phyloP scores from a whole-genome alignment of 2,797 vertebrate genomes.

The Oreonectes daqikongensis region DNA sequence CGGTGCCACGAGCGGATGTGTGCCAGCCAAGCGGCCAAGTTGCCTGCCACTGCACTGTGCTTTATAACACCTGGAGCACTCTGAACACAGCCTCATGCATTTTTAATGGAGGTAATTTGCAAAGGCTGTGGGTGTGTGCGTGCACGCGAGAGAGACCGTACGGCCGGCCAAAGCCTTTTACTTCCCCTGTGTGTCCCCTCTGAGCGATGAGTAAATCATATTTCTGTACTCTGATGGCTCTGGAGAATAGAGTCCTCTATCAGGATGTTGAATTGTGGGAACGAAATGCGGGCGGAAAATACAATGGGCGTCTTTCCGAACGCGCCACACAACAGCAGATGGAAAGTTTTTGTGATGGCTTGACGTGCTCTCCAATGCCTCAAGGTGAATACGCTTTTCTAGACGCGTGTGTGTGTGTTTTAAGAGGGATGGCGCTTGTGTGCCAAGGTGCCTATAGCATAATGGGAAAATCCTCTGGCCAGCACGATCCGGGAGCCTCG shows the following conservation, averaged over 20 bases:
- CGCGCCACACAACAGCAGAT: conserved; percentile 11
- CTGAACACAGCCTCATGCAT: conserved; percentile 74
- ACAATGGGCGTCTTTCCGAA: neutral
- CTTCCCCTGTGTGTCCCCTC: conserved; percentile 39
- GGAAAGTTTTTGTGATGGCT: conserved; percentile 8
- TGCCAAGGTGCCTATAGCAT: conserved; percentile 20
- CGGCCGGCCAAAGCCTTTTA: conserved; percentile 29
- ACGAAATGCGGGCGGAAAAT: neutral
- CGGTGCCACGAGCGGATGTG: conserved; percentile 30
- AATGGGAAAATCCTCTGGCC: conserved; percentile 34
- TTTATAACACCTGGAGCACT: conserved; percentile 78
- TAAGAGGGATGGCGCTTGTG: conserved; percentile 23
- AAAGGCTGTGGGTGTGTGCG: conserved; percentile 55
- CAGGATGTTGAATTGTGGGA: conserved; percentile 10
- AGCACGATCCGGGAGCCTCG: conserved; percentile 13
- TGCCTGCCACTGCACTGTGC: conserved; percentile 68
- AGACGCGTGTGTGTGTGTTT: conserved; percentile 4
- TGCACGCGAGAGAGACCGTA: conserved; percentile 22
- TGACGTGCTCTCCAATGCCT: conserved; percentile 37
- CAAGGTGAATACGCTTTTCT: conserved; percentile 3
- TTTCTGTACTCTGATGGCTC: conserved; percentile 32
- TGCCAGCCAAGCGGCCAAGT: conserved; percentile 59
- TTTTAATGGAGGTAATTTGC: conserved; percentile 80
- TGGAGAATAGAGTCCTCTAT: conserved; percentile 27
- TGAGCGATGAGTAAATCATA: conserved; percentile 33